Percentiles rank a stretch among this genome's conserved stretches.
phyloP scores from a whole-genome alignment of 2,888 invertebrate species.

The Abscondita cerata region DNA sequence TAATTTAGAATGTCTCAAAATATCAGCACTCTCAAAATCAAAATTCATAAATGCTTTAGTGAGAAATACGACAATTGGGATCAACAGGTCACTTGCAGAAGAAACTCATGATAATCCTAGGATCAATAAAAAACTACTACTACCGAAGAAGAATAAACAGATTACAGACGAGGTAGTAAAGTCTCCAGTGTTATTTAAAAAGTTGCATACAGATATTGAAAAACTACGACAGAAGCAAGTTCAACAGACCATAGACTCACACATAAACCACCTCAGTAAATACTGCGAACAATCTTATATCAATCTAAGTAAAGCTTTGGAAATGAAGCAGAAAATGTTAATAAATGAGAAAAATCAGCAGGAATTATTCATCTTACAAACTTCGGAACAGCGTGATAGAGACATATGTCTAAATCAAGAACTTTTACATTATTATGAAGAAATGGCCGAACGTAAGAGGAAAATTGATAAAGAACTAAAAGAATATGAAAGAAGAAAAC shows the following conservation, averaged over 20 bases:
- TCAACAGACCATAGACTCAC: conserved; percentile 51
- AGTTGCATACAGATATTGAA: conserved; percentile 47
- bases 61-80: conserved; percentile 64
- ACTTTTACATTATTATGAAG: conserved; percentile 57
- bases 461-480: conserved; percentile 63
- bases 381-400: conserved; percentile 63
- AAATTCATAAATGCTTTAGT: conserved; percentile 62
- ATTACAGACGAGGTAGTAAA: background rate
- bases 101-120: background rate
- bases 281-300: conserved; percentile 49
- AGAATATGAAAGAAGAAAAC: conserved; percentile 53
- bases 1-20: conserved; percentile 54
- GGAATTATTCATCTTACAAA: conserved; percentile 59
- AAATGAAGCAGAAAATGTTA: conserved; percentile 52
- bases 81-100: conserved; percentile 45
- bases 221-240: conserved; percentile 47
- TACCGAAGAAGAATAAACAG: no score
- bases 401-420: conserved; percentile 63
- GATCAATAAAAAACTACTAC: no score
- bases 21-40: conserved; percentile 67
- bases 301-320: conserved; percentile 47
- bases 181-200: conserved; percentile 18
- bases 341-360: conserved; percentile 59
- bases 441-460: conserved; percentile 59
- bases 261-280: conserved; percentile 52